Evolutionary conservation across 2,797 vertebrate genomes (phyloP).

Genomic region (Betta splendens): DNA sequence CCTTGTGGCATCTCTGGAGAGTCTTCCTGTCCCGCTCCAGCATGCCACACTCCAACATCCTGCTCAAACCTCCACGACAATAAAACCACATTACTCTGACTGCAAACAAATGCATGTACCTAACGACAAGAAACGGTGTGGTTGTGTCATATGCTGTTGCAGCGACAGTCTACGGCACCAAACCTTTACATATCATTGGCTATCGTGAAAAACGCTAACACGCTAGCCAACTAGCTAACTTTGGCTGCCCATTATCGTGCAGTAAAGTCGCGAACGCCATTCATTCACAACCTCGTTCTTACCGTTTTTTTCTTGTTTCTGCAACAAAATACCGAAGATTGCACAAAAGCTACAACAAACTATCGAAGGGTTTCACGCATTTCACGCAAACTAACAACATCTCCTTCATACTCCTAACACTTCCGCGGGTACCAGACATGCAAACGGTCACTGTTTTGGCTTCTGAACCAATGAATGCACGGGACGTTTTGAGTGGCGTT

Average conservation of each 20-base stretch:
- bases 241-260: conserved; percentile 1
- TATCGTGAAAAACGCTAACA: conserved; percentile 46
- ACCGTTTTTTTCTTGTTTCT: conserved; percentile 27
- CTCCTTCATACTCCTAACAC: conserved; percentile 30
- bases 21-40: conserved; percentile 63
- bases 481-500: conserved; percentile 30
- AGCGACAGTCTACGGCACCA: too few species aligned
- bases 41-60: too few species aligned
- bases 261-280: background rate
- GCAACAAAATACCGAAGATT: conserved; percentile 1
- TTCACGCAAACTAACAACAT: conserved; percentile 48
- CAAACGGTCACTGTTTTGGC: conserved; percentile 6
- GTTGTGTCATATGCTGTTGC: too few species aligned
- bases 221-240: conserved; percentile 66
- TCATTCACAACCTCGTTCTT: background rate
- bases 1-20: conserved; percentile 61
- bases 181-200: background rate
- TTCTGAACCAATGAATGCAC: conserved; percentile 54
- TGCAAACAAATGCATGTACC: background rate
- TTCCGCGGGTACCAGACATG: conserved; percentile 62
- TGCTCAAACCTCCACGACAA: background rate
- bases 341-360: background rate
- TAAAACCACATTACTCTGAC: background rate
- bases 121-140: background rate
- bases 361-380: conserved; percentile 18